Evolutionary conservation across 2,888 invertebrate genomes (phyloP).

Genomic region (Noctua pronuba): DNA sequence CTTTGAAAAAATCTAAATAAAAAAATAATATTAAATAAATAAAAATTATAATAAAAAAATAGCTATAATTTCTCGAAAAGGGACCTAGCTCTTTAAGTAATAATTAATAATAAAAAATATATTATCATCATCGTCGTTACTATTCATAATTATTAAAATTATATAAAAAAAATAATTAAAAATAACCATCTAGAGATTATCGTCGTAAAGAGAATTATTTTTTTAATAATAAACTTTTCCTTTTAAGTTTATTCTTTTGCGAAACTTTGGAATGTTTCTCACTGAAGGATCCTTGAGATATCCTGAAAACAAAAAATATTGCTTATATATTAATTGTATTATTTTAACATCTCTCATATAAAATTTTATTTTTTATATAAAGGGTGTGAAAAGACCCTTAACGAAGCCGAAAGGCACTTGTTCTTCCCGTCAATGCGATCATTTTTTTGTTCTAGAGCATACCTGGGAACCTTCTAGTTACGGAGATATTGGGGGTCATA

Average conservation of each 20-base stretch:
- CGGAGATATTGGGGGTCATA: no score
- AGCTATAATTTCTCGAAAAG: conserved; percentile 44
- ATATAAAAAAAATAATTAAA: conserved; percentile 68
- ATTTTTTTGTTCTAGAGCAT: no score
- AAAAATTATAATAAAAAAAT: conserved; percentile 52
- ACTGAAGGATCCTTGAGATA: conserved; percentile 86
- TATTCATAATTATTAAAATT: conserved; percentile 60
- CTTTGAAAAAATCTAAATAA: conserved; percentile 51
- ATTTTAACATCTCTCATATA: neutral
- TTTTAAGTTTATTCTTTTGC: conserved; percentile 46
- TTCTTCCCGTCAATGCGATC: no score
- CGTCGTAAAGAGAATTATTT: conserved; percentile 80
- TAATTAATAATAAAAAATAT: conserved; percentile 67
- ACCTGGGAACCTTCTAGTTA: no score
- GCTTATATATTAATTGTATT: neutral
- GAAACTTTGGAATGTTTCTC: conserved; percentile 87
- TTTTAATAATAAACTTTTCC: conserved; percentile 58
- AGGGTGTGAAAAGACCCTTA: no score
- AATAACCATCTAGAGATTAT: conserved; percentile 83
- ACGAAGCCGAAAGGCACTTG: no score
- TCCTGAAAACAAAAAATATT: conserved; percentile 78
- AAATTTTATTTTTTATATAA: no score
- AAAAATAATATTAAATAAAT: conserved; percentile 54
- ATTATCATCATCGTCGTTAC: conserved; percentile 63
- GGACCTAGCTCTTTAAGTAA: conserved; percentile 48